A percentile compares a stretch with the other conserved stretches of the same genome.
Conservation (phyloP, 2,113 vertebrate genomes). For the Cavia porcellus region DNA sequence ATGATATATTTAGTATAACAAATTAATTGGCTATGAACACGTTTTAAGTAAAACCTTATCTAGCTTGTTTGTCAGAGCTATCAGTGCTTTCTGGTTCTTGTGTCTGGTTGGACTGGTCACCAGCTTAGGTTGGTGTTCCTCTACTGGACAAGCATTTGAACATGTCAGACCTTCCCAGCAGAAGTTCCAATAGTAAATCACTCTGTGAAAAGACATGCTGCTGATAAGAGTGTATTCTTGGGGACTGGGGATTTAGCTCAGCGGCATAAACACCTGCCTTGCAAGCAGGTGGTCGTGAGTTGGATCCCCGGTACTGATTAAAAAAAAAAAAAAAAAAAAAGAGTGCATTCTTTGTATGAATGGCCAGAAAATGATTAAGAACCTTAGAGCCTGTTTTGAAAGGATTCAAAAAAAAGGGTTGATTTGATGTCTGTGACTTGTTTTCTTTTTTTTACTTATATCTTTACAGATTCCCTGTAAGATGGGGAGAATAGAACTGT, state of each 20-base stretch:
- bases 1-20: constrained; percentile 34
- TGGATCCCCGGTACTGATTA: too few species aligned
- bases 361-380: background rate
- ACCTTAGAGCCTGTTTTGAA: constrained; percentile 23
- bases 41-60: constrained; percentile 51
- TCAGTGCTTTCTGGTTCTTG: constrained; percentile 29
- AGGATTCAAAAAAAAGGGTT: background rate
- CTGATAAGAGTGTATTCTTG: background rate
- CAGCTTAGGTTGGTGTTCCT: constrained; percentile 32
- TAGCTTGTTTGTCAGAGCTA: background rate
- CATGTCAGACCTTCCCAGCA: background rate
- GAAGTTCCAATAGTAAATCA: constrained; percentile 30
- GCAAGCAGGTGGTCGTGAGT: too few species aligned
- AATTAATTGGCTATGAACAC: constrained; percentile 5
- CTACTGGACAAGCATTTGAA: background rate
- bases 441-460: constrained; percentile 38
- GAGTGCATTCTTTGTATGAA: background rate
- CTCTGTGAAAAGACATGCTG: background rate
- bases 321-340: too few species aligned
- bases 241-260: too few species aligned
- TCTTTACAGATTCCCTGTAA: background rate
- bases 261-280: too few species aligned
- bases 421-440: constrained; percentile 30
- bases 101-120: background rate
- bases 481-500: constrained; percentile 31